Percentiles rank a stretch among this genome's conserved stretches.
phyloP scores from a whole-genome alignment of 2,113 vertebrate species.

The Callopanchax toddi region DNA sequence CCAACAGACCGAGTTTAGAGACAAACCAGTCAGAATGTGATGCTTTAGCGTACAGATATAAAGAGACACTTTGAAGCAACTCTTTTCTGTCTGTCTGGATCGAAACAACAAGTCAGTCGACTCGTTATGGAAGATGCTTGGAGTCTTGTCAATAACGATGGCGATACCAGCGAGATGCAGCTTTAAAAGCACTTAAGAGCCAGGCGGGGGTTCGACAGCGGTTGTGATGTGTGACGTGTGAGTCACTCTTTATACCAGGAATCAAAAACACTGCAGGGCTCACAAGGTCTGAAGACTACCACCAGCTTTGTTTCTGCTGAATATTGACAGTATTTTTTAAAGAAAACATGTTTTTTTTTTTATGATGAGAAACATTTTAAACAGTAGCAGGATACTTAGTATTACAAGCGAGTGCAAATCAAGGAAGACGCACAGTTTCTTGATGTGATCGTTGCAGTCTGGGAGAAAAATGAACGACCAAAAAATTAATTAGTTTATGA shows the following conservation, averaged over 20 bases:
- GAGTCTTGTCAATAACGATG: slow-evolving; percentile 60
- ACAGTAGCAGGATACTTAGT: no score
- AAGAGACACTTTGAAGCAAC: slow-evolving; percentile 29
- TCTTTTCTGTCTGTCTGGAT: slow-evolving; percentile 17
- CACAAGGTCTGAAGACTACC: slow-evolving; percentile 35
- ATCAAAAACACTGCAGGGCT: slow-evolving; percentile 34
- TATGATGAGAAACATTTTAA: no score
- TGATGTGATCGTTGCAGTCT: no score
- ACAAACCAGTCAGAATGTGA: slow-evolving; percentile 18
- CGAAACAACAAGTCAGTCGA: slow-evolving; percentile 13
- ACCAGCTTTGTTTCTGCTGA: not conserved
- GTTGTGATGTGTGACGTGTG: slow-evolving; percentile 17
- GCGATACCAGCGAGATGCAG: slow-evolving; percentile 34
- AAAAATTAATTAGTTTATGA: no score
- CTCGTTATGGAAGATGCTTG: slow-evolving; percentile 34
- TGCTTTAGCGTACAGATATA: slow-evolving; percentile 18
- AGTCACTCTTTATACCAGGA: slow-evolving; percentile 33
- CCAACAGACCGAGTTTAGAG: slow-evolving; percentile 12
- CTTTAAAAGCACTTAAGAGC: slow-evolving; percentile 52
- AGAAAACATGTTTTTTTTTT: no score
- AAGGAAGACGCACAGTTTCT: no score
- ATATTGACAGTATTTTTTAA: slow-evolving; percentile 8
- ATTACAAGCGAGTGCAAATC: no score
- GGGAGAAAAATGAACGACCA: no score
- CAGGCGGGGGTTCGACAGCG: slow-evolving; percentile 36